Base-by-base conservation (phyloP, 2,888 invertebrate species). In the Drosophila borealis region DNA sequence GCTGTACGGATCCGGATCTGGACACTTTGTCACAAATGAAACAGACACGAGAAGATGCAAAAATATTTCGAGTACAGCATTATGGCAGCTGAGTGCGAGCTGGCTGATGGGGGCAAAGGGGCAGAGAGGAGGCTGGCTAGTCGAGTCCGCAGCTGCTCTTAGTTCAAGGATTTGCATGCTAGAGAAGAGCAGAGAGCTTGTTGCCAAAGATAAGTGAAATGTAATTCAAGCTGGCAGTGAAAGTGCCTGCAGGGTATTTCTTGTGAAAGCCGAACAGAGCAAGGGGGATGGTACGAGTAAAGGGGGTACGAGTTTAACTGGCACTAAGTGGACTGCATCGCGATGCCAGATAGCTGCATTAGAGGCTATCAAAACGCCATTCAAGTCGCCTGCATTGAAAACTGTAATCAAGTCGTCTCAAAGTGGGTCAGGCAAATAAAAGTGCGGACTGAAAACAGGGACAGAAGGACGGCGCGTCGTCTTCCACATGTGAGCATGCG, bases 241-340 rank as follows among this genome's bases (percentile, higher is more conserved):
- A 79, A 87, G 78, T 80, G 75, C 67, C 74, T 42, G 41, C 45
- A 67, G 71, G 61, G 36, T 69, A 48, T 69, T 72, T 69, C 51
- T 13, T 29, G 45, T 37, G 34, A n/a, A 9, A 14, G 13, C 14
- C 14, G 13, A 3, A 29, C 17, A 9, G 29, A 0, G 14, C 8
- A 29, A 6, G 34, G 11, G 2, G 25, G 25, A 19, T 17, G n/a
- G 17, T 9, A 2, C 11, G 21, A 17, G n/a, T 5, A 10, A 17
- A 17, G 41, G 39, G n/a, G 46, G 33, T 54, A 55, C 64, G 53
- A 68, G 66, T 68, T 76, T 77, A 80, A 81, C 79, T 81, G 74
- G 50, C 70, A 69, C 78, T 85, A 86, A 86, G 85, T 86, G 81
- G 86, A 86, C 88, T 86, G 80, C 85, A 86, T 86, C 85, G 80